Conservation (phyloP, 37 sponge, comb jelly and placozoan genomes). For the Hexactinellida sp. region DNA sequence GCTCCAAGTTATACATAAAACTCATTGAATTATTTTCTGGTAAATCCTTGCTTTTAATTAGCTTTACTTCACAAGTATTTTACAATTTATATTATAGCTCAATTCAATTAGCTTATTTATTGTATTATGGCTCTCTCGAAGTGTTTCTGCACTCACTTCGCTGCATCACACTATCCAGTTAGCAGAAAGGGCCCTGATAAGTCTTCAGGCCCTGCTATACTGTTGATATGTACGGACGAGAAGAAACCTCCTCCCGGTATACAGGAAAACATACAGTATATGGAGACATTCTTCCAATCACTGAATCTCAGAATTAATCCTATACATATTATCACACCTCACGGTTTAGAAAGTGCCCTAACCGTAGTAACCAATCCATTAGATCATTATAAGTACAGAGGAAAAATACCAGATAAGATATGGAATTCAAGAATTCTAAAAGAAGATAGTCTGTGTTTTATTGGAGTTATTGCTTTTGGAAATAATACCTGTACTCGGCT, state of each 20-base stretch:
- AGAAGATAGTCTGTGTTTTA: background rate
- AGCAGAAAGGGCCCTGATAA: too few relatives aligned
- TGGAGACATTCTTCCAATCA: background rate
- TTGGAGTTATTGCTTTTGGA: background rate
- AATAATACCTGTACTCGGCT: background rate
- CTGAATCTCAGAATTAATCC: background rate
- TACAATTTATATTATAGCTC: too few relatives aligned
- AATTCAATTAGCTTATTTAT: too few relatives aligned
- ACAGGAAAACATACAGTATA: background rate
- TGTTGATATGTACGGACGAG: background rate
- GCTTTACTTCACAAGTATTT: too few relatives aligned
- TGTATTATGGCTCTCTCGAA: too few relatives aligned
- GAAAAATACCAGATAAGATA: background rate
- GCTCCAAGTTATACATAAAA: too few relatives aligned
- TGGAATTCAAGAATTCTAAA: background rate
- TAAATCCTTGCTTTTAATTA: too few relatives aligned
- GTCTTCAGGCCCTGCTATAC: background rate
- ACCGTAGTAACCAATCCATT: background rate
- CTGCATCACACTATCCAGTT: too few relatives aligned
- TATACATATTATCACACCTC: background rate
- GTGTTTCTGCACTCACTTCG: too few relatives aligned
- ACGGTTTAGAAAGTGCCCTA: background rate
- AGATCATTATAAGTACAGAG: background rate
- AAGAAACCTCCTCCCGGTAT: background rate
- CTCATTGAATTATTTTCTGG: too few relatives aligned